phyloP scores from a whole-genome alignment of 2,113 vertebrate species.

The Oreochromis niloticus region DNA sequence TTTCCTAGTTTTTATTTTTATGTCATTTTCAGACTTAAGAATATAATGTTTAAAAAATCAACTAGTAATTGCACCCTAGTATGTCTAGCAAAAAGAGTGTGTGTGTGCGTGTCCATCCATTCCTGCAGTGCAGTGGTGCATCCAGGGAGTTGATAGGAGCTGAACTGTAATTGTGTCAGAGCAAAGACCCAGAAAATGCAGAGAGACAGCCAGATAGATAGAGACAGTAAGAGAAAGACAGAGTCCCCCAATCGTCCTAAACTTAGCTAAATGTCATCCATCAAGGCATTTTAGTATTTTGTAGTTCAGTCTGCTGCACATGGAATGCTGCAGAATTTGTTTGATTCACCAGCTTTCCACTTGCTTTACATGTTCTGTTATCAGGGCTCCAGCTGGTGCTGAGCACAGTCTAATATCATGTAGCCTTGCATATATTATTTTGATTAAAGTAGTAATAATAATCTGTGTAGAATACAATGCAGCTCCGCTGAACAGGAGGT shows the following conservation, averaged over 20 bases:
- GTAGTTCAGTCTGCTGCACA: neutral
- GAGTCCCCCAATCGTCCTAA: conserved; percentile 1
- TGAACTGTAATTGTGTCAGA: conserved; percentile 65
- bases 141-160: conserved; percentile 54
- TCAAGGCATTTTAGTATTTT: conserved; percentile 17
- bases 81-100: neutral
- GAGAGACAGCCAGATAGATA: conserved; percentile 46
- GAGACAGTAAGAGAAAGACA: conserved; percentile 17
- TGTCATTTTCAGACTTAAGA: neutral
- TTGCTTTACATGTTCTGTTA: neutral
- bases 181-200: conserved; percentile 59
- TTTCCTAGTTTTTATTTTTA: neutral
- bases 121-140: conserved; percentile 55
- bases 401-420: neutral
- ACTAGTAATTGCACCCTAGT: neutral
- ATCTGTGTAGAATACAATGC: neutral
- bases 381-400: neutral
- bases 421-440: neutral
- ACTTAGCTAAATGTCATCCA: conserved; percentile 46
- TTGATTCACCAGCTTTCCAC: conserved; percentile 1
- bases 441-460: neutral
- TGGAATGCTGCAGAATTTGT: neutral
- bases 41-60: neutral
- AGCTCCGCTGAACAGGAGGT: neutral
- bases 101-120: conserved; percentile 26